Evolutionary conservation across 2,113 vertebrate species (phyloP), one percentile per base, ranked within the genome.

Genomic region (Leptosomus discolor): DNA sequence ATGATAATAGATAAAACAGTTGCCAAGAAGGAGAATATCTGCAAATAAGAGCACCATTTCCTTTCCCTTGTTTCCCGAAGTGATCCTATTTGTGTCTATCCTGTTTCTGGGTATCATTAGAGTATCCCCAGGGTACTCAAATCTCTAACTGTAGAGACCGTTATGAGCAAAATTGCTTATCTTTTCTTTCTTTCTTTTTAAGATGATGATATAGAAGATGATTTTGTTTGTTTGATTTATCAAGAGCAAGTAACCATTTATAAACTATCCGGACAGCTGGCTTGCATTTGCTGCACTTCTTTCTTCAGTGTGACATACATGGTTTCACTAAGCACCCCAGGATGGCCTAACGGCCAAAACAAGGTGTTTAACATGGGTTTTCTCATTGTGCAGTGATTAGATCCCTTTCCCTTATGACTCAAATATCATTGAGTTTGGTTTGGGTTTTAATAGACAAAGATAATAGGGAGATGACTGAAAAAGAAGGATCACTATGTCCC

Each of bases 361-460:
- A 83, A 94, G 79, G 67, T 92, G 68, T 88, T 88, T 65, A 89
- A 91, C 86, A 91, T 22, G 50, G 50, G 37, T 74, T 92, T 84
- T 86, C 64, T 96, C 63, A 41, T 45, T 70, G 58, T 81, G 46
- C n/a, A 87, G 37, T 80, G 91, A 89, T 96, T 87, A 87, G 89
- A 71, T 58, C 46, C 22, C 11, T 89, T 84, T 95, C 76, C 76
- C 64, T 78, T 58, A 86, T 51, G 76, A n/a, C 12, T 86, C 32
- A 88, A 73, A n/a, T n/a, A 76, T 43, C 71, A 60, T 13, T 9
- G 6, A 83, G 7, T 57, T 90, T 82, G 51, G 78, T 85, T 65
- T 86, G 45, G 63, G 74, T 86, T 85, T 95, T 94, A 92, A 94
- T 63, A 80, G 26, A 15, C 30, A 83, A 41, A 74, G 27, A 68